These are phyloP conservation scores for Phytoseiulus persimilis DNA, from an alignment of 2,888 invertebrate genomes.

Conservation along the genomic window DNA sequence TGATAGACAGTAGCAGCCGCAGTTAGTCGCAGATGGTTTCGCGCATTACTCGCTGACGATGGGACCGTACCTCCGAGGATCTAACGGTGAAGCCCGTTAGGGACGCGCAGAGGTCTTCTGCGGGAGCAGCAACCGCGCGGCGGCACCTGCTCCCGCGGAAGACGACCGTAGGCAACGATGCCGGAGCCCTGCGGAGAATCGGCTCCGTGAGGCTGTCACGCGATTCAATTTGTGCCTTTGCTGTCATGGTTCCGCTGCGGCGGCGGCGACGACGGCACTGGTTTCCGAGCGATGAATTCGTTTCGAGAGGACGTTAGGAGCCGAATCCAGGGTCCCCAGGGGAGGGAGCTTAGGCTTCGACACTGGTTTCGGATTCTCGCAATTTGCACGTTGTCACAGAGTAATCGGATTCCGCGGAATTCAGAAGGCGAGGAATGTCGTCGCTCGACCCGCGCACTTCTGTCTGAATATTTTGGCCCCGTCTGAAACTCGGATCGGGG, in stretches of 20 bases:
- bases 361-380: too few relatives aligned
- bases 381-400: too few relatives aligned
- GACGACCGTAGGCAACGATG: too few relatives aligned
- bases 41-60: not conserved
- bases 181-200: too few relatives aligned
- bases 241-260: not conserved
- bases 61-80: not conserved
- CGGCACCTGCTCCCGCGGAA: too few relatives aligned
- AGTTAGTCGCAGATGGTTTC: not conserved
- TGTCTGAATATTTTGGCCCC: too few relatives aligned
- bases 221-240: not conserved
- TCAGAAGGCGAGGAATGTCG: too few relatives aligned
- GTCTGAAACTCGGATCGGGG: not conserved
- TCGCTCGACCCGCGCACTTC: too few relatives aligned
- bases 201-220: not conserved
- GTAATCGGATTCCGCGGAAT: too few relatives aligned
- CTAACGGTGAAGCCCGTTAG: slow-evolving; percentile 5
- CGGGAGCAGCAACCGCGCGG: not conserved
- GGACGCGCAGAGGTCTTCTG: not conserved
- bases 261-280: not conserved
- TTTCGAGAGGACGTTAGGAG: not conserved
- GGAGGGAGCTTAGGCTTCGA: too few relatives aligned
- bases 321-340: not conserved
- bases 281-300: not conserved
- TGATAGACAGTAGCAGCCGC: too few relatives aligned